Base-by-base conservation (phyloP, 1,140 invertebrate species). In the Oscheius sp. region DNA sequence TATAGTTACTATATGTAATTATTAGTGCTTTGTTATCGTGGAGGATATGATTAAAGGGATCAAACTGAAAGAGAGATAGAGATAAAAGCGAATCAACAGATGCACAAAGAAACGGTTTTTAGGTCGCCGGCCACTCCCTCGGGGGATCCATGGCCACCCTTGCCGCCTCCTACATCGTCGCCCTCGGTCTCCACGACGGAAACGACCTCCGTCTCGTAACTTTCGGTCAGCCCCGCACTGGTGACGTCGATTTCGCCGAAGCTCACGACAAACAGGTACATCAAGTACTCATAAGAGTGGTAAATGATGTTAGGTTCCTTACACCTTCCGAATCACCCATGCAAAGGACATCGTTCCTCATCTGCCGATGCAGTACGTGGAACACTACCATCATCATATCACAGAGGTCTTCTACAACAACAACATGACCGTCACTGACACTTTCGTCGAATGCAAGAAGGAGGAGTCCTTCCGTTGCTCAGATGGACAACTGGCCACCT, bases 111-210 rank as follows among this genome's bases (percentile, higher is more conserved):
- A n/a, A n/a, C n/a, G n/a, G n/a, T n/a, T n/a, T n/a, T n/a, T n/a
- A n/a, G n/a, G n/a, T 73, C n/a, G 65, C 63, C 23, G 76, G 76
- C 1, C 76, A 77, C 36, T 67, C 62, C 10, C 58, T 77, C 1
- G 76, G 76, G 26, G 76, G 76, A 1, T 34, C 74, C 23, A 63
- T 77, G 32, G 74, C 74, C 3, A 38, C 46, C 26, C 58, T 76
- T 2, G 61, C 45, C 18, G 29, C 74, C 26, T 55, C 74, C 0
- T 68, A 76, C 34, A 38, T 76, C 32, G 45, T 62, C 59, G n/a
- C 68, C 0, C 36, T 23, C n/a, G 58, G 58, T 3, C 58, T 70
- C 15, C 18, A 38, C 34, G 63, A 74, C 46, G 13, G 31, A 35
- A 66, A 23, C 2, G 59, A 45, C 15, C 28, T 68, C 1, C 26